Base-by-base conservation (phyloP, 2,888 invertebrate genomes). In the Amphipyra tragopoginis region DNA sequence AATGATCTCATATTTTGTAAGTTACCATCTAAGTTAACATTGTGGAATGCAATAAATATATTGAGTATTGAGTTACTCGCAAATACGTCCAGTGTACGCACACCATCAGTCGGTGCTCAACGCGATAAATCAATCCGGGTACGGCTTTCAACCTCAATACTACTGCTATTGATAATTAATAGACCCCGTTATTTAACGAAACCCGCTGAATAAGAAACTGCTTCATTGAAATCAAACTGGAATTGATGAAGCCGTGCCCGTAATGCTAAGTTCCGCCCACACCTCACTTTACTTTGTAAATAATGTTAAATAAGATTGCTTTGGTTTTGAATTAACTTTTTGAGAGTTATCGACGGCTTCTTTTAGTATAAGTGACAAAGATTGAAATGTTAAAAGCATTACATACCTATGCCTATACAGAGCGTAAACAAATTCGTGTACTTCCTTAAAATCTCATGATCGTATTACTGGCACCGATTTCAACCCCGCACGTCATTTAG, bases 151-250 rank as follows among this genome's bases (percentile, higher is more conserved):
- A 78, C 80, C 81, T 81, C 82, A 85, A 86, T 86, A 85, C 82
- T 76, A 86, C 81, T 84, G 80, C 83, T 85, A 86, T 89, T 85
- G 86, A 88, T 92, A 91, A 92, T 91, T 90, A 92, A 92, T 93
- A 89, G 87, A 82, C 78, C 82, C 83, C 83, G 85, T 90, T 92
- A 92, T 91, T 90, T 90, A 87, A 87, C 85, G 83, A 87, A 89
- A 87, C 84, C 77, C 81, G 71, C 72, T 87, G 86, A 88, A 89
- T 90, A 87, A 90, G 90, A 88, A 86, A 85, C 82, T 75, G 86
- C 68, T 85, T 88, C 86, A 90, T 92, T 91, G 89, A 91, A 90
- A 87, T 89, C 89, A 86, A 85, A 81, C 77, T 80, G 74, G 84
- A 86, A 92, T 91, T 91, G 88, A 92, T 91, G 89, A 84, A 71